A percentile compares a stretch with the other conserved stretches of the same genome.
Conservation (phyloP, 2,888 invertebrate species). For the Rambutsinella grinnellia region DNA sequence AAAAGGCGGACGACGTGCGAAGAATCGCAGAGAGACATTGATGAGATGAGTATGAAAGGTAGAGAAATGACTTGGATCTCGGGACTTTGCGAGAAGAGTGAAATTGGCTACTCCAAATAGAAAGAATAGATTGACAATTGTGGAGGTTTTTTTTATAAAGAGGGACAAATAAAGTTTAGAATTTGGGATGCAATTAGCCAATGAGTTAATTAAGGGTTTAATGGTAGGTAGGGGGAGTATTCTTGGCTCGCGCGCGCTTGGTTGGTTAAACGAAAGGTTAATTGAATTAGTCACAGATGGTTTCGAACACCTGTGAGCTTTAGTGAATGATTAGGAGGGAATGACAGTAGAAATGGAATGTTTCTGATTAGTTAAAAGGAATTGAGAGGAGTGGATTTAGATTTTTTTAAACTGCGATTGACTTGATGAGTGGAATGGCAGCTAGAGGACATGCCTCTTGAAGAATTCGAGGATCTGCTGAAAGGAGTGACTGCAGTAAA, state of each 20-base stretch:
- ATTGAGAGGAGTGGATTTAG: background rate
- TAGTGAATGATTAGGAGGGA: background rate
- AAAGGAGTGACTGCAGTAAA: slow-evolving; percentile 53
- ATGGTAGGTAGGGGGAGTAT: too few species aligned
- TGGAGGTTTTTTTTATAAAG: too few species aligned
- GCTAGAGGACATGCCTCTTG: slow-evolving; percentile 63
- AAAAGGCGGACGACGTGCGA: background rate
- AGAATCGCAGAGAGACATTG: too few species aligned
- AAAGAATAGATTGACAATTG: too few species aligned
- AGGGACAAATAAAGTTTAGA: too few species aligned
- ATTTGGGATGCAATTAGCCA: too few species aligned
- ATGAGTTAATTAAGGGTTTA: too few species aligned
- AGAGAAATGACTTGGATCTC: too few species aligned
- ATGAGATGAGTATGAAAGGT: too few species aligned
- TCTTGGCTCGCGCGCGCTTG: background rate
- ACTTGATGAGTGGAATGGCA: slow-evolving; percentile 63
- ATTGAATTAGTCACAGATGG: background rate
- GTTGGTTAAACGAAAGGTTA: background rate
- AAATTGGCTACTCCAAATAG: too few species aligned
- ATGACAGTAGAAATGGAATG: background rate
- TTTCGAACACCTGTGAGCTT: background rate
- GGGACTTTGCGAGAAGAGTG: too few species aligned
- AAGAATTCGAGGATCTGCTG: slow-evolving; percentile 62
- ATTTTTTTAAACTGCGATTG: slow-evolving; percentile 53
- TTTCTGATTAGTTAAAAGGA: background rate